Conservation (phyloP, 2,113 vertebrate species). For the Phyllopteryx taeniolatus region DNA sequence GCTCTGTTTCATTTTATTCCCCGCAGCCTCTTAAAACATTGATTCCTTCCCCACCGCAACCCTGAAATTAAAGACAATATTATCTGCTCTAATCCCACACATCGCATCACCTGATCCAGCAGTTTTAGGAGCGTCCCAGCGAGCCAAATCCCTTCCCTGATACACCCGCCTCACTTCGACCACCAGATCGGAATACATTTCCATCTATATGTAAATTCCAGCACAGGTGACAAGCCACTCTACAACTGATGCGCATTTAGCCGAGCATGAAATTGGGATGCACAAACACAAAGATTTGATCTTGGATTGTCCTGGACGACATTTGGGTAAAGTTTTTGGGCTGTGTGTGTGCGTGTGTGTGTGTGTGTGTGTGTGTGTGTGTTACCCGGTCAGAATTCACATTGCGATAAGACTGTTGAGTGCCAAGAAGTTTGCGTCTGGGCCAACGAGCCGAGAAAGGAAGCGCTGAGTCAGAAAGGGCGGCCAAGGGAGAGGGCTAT, state of each 20-base stretch:
- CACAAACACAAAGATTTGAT: conserved; percentile 57
- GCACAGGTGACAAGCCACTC: conserved; percentile 62
- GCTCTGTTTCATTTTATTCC: conserved; percentile 48
- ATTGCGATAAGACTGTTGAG: conserved; percentile 19
- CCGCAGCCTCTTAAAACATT: conserved; percentile 53
- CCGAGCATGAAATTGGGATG: conserved; percentile 65
- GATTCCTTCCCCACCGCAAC: conserved; percentile 40
- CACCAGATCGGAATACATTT: conserved; percentile 57
- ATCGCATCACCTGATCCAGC: conserved; percentile 9
- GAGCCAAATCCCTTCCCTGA: not conserved
- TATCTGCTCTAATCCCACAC: conserved; percentile 55
- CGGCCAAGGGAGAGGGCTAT: conserved; percentile 60
- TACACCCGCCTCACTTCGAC: not conserved
- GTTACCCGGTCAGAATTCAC: not conserved
- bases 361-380: no score
- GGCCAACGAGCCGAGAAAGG: conserved; percentile 59
- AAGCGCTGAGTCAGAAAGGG: conserved; percentile 70
- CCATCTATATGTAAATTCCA: conserved; percentile 73
- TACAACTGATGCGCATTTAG: conserved; percentile 53
- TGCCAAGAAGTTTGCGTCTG: conserved; percentile 65
- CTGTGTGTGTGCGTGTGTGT: no score
- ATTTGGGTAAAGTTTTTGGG: not conserved
- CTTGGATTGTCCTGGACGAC: conserved; percentile 3
- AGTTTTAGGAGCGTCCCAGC: not conserved
- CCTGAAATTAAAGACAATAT: conserved; percentile 58